Conservation (phyloP, 2,888 invertebrate genomes). For the Gnatocerus cornutus region DNA sequence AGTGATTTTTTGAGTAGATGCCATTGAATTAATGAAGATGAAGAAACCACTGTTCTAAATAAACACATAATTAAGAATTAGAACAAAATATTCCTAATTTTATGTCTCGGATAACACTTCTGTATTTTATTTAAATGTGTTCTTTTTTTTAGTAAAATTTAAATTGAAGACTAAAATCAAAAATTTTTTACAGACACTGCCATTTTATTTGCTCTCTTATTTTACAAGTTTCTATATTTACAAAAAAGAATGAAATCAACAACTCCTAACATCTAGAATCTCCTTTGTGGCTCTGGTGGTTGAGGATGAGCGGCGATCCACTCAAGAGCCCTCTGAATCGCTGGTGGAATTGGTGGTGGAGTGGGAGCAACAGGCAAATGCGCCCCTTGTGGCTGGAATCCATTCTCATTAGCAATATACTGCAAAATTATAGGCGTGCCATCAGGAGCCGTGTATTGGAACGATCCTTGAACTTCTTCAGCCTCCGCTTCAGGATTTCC, state of each 20-base stretch:
- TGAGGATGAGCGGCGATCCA: constrained; percentile 80
- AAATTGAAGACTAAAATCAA: too few species aligned
- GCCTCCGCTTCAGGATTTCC: constrained; percentile 62
- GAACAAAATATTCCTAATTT: too few species aligned
- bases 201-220: constrained; percentile 21
- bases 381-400: constrained; percentile 77
- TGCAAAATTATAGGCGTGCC: constrained; percentile 69
- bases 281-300: constrained; percentile 60
- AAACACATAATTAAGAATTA: too few species aligned
- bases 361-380: constrained; percentile 75
- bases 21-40: constrained; percentile 1
- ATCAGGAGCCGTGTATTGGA: constrained; percentile 59
- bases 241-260: constrained; percentile 19
- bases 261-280: constrained; percentile 31
- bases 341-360: constrained; percentile 81
- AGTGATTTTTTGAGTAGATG: neutral
- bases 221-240: constrained; percentile 7
- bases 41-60: neutral
- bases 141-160: too few species aligned
- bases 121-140: too few species aligned
- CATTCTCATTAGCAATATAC: constrained; percentile 81
- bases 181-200: neutral
- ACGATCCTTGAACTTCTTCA: constrained; percentile 58
- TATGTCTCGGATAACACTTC: too few species aligned
- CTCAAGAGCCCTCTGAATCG: constrained; percentile 79